These are phyloP conservation scores for Drosophila lini DNA, from an alignment of 1,140 invertebrate genomes.

Conservation along the genomic window DNA sequence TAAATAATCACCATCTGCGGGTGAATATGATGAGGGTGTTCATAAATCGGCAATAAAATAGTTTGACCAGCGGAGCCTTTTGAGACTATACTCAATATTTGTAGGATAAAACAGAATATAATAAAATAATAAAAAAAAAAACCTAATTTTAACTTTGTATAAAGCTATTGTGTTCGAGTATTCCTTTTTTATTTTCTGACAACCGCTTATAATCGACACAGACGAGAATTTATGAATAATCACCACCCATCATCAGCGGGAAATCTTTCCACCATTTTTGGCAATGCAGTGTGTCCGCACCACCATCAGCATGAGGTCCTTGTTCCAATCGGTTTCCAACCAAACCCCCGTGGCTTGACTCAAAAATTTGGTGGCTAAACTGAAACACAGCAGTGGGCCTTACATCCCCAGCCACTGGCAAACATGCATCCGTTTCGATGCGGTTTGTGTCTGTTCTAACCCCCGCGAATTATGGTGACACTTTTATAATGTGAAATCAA, in stretches of 20 bases:
- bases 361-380: constrained; percentile 23
- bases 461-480: constrained; percentile 6
- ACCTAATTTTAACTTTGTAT: not conserved
- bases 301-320: constrained; percentile 20
- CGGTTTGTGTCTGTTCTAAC: not conserved
- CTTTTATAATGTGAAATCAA: constrained; percentile 66
- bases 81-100: not conserved
- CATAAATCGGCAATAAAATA: not conserved
- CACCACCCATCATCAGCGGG: constrained; percentile 5
- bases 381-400: constrained; percentile 20
- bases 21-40: not conserved
- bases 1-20: constrained; percentile 50
- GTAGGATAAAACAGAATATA: not conserved
- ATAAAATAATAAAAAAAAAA: not conserved
- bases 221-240: constrained; percentile 1
- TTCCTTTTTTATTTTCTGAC: not conserved
- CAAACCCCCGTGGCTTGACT: constrained; percentile 24
- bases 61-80: constrained; percentile 16
- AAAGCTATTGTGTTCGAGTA: not conserved
- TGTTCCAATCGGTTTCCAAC: not conserved
- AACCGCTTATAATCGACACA: constrained; percentile 9
- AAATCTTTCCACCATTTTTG: not conserved
- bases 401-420: not conserved
- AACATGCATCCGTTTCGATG: constrained; percentile 29
- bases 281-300: constrained; percentile 4